Evolutionary conservation across 2,888 invertebrate species (phyloP).

Genomic region (Agrotis clavis): DNA sequence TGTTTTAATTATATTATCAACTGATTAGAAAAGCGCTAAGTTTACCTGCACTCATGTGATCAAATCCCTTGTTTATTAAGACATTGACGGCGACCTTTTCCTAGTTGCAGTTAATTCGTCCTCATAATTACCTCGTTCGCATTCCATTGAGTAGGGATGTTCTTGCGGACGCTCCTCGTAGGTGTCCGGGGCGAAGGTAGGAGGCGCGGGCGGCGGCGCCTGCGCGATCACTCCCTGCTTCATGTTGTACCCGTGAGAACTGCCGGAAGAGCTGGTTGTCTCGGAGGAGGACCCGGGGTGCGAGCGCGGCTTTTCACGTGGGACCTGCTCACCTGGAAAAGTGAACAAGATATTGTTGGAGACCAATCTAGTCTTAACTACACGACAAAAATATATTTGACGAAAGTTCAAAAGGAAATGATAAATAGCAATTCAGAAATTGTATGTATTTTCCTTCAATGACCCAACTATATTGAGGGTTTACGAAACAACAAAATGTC

Average conservation of each 20-base stretch:
- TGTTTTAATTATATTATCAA: not conserved
- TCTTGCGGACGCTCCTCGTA: slow-evolving; percentile 75
- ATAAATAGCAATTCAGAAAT: too few relatives aligned
- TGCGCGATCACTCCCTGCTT: slow-evolving; percentile 76
- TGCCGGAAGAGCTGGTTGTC: slow-evolving; percentile 91
- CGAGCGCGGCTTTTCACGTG: slow-evolving; percentile 74
- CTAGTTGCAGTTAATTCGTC: not conserved
- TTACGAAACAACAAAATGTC: too few relatives aligned
- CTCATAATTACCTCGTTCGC: slow-evolving; percentile 80
- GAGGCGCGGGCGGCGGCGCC: slow-evolving; percentile 77
- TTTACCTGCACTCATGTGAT: slow-evolving; percentile 2
- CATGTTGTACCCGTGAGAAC: slow-evolving; percentile 80
- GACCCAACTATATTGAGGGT: too few relatives aligned
- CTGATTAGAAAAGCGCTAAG: not conserved
- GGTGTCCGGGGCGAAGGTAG: slow-evolving; percentile 73
- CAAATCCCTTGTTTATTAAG: not conserved
- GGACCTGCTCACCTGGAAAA: slow-evolving; percentile 70
- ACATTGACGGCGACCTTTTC: not conserved
- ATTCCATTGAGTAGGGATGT: slow-evolving; percentile 80
- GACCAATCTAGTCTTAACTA: too few relatives aligned
- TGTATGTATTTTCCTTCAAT: not conserved
- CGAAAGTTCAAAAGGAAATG: too few relatives aligned
- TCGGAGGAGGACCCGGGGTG: slow-evolving; percentile 85
- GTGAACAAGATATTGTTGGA: not conserved
- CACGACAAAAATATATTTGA: too few relatives aligned